Evolutionary conservation across 2,888 invertebrate species (phyloP).

Genomic region (Gymnosoma rotundatum): DNA sequence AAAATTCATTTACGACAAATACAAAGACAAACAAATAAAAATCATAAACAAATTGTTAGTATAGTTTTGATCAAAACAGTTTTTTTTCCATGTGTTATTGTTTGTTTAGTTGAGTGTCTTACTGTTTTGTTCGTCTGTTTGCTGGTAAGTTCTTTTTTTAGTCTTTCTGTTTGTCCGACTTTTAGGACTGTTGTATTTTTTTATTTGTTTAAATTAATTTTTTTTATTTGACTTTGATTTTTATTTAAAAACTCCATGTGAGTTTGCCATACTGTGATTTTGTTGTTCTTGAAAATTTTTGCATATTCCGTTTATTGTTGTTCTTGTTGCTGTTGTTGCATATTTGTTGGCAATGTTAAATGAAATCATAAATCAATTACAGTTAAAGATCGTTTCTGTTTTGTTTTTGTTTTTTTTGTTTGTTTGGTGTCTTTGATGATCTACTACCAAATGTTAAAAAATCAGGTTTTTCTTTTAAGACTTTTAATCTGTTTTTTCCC

Average conservation of each 20-base stretch:
- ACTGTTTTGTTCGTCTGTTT: constrained; percentile 10
- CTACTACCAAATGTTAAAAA: constrained; percentile 62
- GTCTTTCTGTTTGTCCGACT: constrained; percentile 10
- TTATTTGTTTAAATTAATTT: constrained; percentile 19
- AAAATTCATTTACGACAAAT: constrained; percentile 62
- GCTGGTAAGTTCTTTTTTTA: constrained; percentile 8
- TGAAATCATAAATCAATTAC: constrained; percentile 70
- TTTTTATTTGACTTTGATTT: constrained; percentile 63
- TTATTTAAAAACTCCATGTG: constrained; percentile 70
- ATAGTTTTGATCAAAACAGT: constrained; percentile 49
- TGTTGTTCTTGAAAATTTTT: constrained; percentile 65
- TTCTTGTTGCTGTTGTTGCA: constrained; percentile 45
- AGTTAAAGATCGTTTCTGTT: constrained; percentile 68
- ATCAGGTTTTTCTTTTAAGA: constrained; percentile 69
- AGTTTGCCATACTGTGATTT: constrained; percentile 66
- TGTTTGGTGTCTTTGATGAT: constrained; percentile 59
- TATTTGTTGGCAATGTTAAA: constrained; percentile 61
- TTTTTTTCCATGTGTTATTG: constrained; percentile 44
- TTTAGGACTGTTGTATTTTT: constrained; percentile 11
- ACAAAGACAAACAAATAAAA: constrained; percentile 66
- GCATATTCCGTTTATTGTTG: constrained; percentile 63
- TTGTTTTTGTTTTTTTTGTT: no score
- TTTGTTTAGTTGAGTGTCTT: constrained; percentile 26
- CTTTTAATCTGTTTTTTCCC: constrained; percentile 53
- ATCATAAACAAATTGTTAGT: constrained; percentile 70